Percentiles rank a stretch among this genome's conserved stretches.
Conservation (phyloP, 2,888 invertebrate genomes). For the Thelaira solivaga region DNA sequence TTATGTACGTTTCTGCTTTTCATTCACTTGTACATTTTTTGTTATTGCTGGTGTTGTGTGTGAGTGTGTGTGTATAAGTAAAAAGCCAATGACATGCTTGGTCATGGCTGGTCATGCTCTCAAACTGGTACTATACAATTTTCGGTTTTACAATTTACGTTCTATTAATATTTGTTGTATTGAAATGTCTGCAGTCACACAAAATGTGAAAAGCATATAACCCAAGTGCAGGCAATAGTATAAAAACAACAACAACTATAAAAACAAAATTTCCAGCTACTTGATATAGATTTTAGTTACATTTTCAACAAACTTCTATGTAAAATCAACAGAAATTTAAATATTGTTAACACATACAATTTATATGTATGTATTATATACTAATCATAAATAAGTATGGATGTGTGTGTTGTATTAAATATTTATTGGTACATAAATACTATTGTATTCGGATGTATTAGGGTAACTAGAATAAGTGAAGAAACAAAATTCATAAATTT, state of each 20-base stretch:
- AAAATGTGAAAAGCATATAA: conserved; percentile 11
- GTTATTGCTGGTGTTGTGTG: no score
- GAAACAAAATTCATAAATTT: no score
- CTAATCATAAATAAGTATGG: conserved; percentile 44
- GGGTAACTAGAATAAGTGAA: background rate
- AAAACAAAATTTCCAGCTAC: conserved; percentile 14
- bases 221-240: background rate
- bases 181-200: conserved; percentile 51
- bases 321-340: conserved; percentile 47
- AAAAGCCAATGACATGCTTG: conserved; percentile 61
- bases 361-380: conserved; percentile 1
- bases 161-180: conserved; percentile 57
- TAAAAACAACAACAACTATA: conserved; percentile 12
- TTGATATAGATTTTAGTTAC: conserved; percentile 50
- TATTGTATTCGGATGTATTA: background rate
- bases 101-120: conserved; percentile 62
- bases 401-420: background rate
- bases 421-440: conserved; percentile 8
- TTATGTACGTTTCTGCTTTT: background rate
- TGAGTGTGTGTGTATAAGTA: no score
- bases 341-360: background rate
- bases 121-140: conserved; percentile 49
- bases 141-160: conserved; percentile 59
- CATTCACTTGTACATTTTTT: background rate
- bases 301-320: conserved; percentile 45